Base-by-base conservation (phyloP, 2,113 vertebrate species). In the Budorcas taxicolor region DNA sequence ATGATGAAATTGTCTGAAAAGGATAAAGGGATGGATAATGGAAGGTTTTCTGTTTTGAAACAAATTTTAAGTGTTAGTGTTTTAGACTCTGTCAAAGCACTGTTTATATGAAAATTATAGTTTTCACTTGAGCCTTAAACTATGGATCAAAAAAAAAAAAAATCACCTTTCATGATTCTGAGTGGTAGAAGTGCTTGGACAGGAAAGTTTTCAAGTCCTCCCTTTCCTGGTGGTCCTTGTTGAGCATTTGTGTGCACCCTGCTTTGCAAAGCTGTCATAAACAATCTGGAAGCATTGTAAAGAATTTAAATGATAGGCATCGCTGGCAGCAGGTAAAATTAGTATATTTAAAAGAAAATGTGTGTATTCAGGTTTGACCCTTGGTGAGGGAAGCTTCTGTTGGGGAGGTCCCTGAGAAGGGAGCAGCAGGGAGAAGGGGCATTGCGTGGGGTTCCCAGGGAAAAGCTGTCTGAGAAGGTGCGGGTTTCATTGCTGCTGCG, bases 91-190 rank as follows among this genome's bases (percentile, higher is more conserved):
- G 10, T 67, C 78, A 90, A 81, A 74, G 31, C 53, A 74, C 58
- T 52, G 57, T 52, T 87, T 91, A 78, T 11, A 31, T 80, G 45
- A 94, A 92, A 88, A 71, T 85, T 36, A 80, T 7, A 60, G 15
- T 94, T 86, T 94, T 90, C 60, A 36, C 25, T 95, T 81, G 60
- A 85, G 88, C n/a, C 43, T 88, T 91, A 67, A 87, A 5, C 55
- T 50, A 58, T 11, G 11, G 58, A 80, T 53, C 17, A 12, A 78
- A 81, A 85, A n/a, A 81, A n/a, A 81, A n/a, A 71, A 64, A 96
- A 81, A 43, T 64, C 43, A 52, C 33, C 47, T 88, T 87, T 27
- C 19, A 4, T 53, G 60, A 74, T 90, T 86, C 33, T 76, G 17
- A 31, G 19, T 86, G 84, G 47, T 60, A 43, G 71, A 67, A 74